Base-by-base conservation (phyloP, 2,113 vertebrate genomes). In the Salminus brasiliensis region DNA sequence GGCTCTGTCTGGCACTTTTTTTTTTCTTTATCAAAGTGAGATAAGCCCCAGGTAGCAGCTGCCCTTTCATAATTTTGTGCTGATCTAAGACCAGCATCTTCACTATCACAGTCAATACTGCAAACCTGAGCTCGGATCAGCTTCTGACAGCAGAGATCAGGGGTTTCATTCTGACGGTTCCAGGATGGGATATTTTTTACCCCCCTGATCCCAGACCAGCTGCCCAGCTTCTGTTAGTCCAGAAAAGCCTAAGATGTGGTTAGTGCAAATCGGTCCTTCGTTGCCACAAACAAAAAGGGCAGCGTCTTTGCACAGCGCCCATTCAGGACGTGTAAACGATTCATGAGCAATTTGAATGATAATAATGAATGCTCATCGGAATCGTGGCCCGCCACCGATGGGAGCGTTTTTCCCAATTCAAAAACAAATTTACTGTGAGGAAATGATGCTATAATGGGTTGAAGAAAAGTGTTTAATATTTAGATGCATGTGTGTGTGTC, bases 391-490 rank as follows among this genome's bases (percentile, higher is more conserved):
- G 18, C 43, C 21, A 52, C 13, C 69, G 73, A 32, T 78, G 15
- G n/a, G 30, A 78, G 75, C 32, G 0, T 75, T 78, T 73, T 45
- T 34, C 16, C 41, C 41, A 52, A 60, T 62, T 18, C 36, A 18
- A 55, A 69, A 49, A 59, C 66, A 63, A 55, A 74, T 57, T n/a
- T 60, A 63, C 62, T 39, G 49, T 69, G 43, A 79, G 76, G 27
- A 75, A 75, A 79, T 45, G 8, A 72, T 73, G 74, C 18, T 67
- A 55, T 62, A 74, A 69, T 69, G 41, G 68, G 27, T 43, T 57
- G 55, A 15, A 45, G 25, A 65, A 70, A 78, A 74, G 34, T n/a
- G 60, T 71, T 60, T 72, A 65, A 67, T 41, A 53, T 63, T 34
- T 34, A 65, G 45, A 52, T n/a, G 18, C 11, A 25, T 47, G 55